Percentiles rank a stretch among this genome's conserved stretches.
These are phyloP conservation scores for Drosophila histrio DNA, from an alignment of 2,888 invertebrate species.

Conservation along the genomic window DNA sequence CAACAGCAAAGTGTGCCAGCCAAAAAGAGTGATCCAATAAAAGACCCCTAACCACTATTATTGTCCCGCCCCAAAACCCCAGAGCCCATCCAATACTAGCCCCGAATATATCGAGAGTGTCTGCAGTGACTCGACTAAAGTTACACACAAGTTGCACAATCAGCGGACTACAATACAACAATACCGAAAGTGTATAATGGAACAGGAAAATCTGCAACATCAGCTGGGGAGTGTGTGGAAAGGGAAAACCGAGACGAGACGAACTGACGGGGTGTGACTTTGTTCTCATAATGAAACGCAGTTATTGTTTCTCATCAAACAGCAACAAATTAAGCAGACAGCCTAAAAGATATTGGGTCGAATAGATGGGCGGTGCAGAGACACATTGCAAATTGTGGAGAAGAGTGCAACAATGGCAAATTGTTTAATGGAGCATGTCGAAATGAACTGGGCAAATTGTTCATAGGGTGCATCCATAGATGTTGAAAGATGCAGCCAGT, in stretches of 20 bases:
- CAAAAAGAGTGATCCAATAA: constrained; percentile 12
- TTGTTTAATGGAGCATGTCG: constrained; percentile 76
- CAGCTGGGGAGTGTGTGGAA: constrained; percentile 24
- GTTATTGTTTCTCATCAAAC: constrained; percentile 56
- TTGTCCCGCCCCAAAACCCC: constrained; percentile 3
- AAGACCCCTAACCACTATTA: not conserved
- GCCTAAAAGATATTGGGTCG: not conserved
- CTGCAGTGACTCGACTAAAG: constrained; percentile 41
- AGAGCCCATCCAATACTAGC: constrained; percentile 24
- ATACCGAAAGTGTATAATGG: constrained; percentile 12
- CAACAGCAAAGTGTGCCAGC: constrained; percentile 28
- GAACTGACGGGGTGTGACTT: constrained; percentile 8
- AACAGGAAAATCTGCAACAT: constrained; percentile 50
- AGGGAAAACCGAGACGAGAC: constrained; percentile 10
- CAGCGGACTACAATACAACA: constrained; percentile 33
- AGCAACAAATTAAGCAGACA: constrained; percentile 47
- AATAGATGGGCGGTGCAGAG: constrained; percentile 9
- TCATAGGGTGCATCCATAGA: constrained; percentile 53
- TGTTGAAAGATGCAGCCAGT: constrained; percentile 11
- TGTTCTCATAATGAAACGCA: constrained; percentile 56
- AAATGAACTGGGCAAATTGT: constrained; percentile 57
- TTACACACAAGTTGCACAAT: constrained; percentile 59
- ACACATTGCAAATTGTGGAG: constrained; percentile 18
- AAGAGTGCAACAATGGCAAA: constrained; percentile 72
- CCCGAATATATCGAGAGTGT: constrained; percentile 8